Base-by-base conservation (phyloP, 2,888 invertebrate species). In the Eupeodes luniger region DNA sequence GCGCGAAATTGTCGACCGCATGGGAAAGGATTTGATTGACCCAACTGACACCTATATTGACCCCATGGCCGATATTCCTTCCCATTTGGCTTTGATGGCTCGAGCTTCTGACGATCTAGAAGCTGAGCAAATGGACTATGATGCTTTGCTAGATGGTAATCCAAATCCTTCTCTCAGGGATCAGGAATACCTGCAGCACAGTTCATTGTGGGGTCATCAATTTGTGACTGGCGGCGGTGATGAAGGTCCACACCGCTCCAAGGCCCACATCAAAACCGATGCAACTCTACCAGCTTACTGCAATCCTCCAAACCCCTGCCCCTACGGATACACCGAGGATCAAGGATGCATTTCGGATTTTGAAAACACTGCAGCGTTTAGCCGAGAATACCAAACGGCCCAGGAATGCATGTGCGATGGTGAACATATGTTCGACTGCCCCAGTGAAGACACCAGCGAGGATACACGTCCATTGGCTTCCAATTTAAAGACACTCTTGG, bases 251-350 rank as follows among this genome's bases (percentile, higher is more conserved):
- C 93, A 92, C 85, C 92, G 92, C 16, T 91, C 92, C 14, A 93
- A 92, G 51, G 90, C 93, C 90, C 96, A 97, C 93, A 96, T 98
- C 69, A 99, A 99, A 94, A 96, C 97, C 5, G 99, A 99, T 92
- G 97, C 97, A 11, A 96, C 97, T 14, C 94, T 99, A 82, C 99
- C 99, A 0, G 99, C 99, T 27, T 99, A 99, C 94, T 99, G 99
- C 93, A 99, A 99, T 93, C 99, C 99, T 1, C 99, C 99, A 2
- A 99, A 99, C 94, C 99, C 99, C 0, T 99, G 99, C 92, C 99
- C 99, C 2, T 96, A 98, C 83, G 99, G 99, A 90, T 99, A 97
- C 92, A 91, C 93, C 95, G 98, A 96, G 91, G 96, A 96, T 64
- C 97, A 98, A 94, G 97, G 98, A 90, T 99, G 99, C 93, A 95